Percentiles rank a stretch among this genome's conserved stretches.
These are phyloP conservation scores for Nebria brevicollis DNA, from an alignment of 2,888 invertebrate genomes.

Conservation along the genomic window DNA sequence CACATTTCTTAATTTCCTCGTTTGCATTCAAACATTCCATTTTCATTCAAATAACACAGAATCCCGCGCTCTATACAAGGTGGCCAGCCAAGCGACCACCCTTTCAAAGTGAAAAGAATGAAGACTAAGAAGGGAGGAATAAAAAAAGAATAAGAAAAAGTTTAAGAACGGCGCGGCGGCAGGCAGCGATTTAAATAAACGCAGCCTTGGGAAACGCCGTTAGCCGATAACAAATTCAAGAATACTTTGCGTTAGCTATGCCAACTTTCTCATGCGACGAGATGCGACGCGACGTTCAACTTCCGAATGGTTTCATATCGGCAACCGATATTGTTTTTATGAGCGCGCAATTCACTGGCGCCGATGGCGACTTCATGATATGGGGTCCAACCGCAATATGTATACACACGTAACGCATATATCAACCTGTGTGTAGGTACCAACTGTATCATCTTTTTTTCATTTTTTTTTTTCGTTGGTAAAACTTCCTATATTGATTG, in stretches of 20 bases:
- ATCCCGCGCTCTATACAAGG: background rate
- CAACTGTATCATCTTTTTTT: background rate
- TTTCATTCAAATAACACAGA: constrained; percentile 44
- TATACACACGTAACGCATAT: background rate
- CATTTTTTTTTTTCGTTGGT: too few relatives aligned
- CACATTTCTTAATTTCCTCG: constrained; percentile 47
- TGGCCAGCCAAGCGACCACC: background rate
- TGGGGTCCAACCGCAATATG: background rate
- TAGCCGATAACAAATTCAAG: constrained; percentile 46
- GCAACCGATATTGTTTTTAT: constrained; percentile 46
- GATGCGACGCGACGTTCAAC: constrained; percentile 35
- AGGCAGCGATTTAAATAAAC: constrained; percentile 45
- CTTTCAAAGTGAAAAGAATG: constrained; percentile 9
- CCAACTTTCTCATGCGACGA: constrained; percentile 35
- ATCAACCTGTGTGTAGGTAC: background rate
- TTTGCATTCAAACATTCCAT: constrained; percentile 46
- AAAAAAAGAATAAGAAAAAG: constrained; percentile 30
- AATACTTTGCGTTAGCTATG: constrained; percentile 27
- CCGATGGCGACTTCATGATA: background rate
- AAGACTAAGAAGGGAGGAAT: constrained; percentile 15
- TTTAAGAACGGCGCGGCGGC: constrained; percentile 21
- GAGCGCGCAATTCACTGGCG: constrained; percentile 32
- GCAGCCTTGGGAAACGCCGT: constrained; percentile 41
- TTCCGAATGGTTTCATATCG: constrained; percentile 46
- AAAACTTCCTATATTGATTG: too few relatives aligned